Conservation (phyloP, 92 coral and sea anemone species). For the Muricea muricata region DNA sequence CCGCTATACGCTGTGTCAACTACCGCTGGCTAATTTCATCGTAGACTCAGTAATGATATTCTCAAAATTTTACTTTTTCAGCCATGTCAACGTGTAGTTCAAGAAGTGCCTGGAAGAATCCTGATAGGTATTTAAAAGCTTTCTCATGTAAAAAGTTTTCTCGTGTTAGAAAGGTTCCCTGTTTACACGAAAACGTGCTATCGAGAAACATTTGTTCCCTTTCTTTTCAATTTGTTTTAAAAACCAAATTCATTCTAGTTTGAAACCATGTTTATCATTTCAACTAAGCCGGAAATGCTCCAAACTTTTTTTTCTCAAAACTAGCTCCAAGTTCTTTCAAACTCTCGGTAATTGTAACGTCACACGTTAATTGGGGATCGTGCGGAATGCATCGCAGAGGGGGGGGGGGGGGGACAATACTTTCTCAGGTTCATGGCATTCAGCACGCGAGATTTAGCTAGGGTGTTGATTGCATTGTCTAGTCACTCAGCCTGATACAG, state of each 20-base stretch:
- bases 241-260: too few species aligned
- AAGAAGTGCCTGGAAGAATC: slow-evolving; percentile 30
- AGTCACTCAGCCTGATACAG: not conserved
- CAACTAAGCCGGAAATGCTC: too few species aligned
- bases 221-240: too few species aligned
- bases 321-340: too few species aligned
- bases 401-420: not conserved
- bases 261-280: too few species aligned
- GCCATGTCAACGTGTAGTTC: slow-evolving; percentile 43
- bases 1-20: not conserved
- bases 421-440: not conserved
- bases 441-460: not conserved
- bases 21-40: too few species aligned
- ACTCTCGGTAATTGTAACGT: too few species aligned
- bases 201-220: too few species aligned
- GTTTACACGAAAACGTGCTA: too few species aligned
- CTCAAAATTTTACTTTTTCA: not conserved
- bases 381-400: not conserved
- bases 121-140: slow-evolving; percentile 25
- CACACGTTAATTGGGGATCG: not conserved
- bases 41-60: not conserved
- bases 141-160: not conserved
- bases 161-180: too few species aligned
- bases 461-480: slow-evolving; percentile 19
- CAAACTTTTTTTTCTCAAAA: too few species aligned